Base-by-base conservation (phyloP, 1,140 invertebrate genomes). In the Sweltsa coloradensis region DNA sequence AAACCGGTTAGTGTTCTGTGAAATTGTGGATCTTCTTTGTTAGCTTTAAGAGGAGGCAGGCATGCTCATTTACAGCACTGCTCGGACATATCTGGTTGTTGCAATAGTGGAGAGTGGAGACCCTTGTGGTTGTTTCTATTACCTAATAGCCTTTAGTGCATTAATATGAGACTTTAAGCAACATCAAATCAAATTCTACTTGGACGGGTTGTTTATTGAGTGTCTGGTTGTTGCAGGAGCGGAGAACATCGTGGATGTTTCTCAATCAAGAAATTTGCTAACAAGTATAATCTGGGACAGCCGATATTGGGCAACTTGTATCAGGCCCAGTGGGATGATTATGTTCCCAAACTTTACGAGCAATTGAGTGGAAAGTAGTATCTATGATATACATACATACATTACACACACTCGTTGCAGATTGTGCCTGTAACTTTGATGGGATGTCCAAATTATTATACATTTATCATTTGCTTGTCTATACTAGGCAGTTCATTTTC, bases 271-370 rank as follows among this genome's bases (percentile, higher is more conserved):
- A 79, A 84, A 18, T 94, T 96, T 65, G 85, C 83, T 0, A 60
- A 69, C 4, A 93, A 93, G 55, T 87, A 94, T 57, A 75, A 82
- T 0, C 67, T 96, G 13, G 85, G 85, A 5, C 61, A 79, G 51
- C 86, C 88, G 0, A 66, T 95, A 39, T 88, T 88, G 36, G 90
- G 84, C 6, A 96, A 94, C 59, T 84, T 92, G 59, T 96, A 80
- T 55, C 83, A 85, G 61, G 90, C 92, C 3, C 70, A 90, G 60
- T 96, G 71, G 58, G 93, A 97, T 63, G 83, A 89, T 55, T 96
- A 94, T 55, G 89, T 95, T 4, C 88, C 89, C 0, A 73, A 69
- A 11, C 57, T 87, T 1, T 81, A 84, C 57, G 76, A 83, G 42
- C 77, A 84, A 57, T 62, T 84, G 1, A 72, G 68, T 14, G 70